These are phyloP conservation scores for Tachina grossa DNA, from an alignment of 2,888 invertebrate genomes.

Conservation along the genomic window DNA sequence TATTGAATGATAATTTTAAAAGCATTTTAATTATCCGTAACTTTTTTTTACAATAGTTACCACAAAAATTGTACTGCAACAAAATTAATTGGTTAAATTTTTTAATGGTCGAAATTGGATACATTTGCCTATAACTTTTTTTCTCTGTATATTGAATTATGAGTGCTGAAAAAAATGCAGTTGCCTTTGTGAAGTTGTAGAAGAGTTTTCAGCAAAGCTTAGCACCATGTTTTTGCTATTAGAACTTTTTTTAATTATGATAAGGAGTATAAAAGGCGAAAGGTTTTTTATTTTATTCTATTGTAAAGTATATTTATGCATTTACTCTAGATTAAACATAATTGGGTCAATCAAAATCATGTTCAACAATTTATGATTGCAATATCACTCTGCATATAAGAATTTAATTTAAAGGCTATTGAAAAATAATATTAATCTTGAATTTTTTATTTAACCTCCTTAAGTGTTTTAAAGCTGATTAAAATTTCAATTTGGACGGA, in stretches of 20 bases:
- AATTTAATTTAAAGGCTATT: conserved; percentile 53
- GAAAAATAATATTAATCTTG: conserved; percentile 16
- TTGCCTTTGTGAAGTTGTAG: background rate
- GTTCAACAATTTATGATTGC: conserved; percentile 49
- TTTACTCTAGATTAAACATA: conserved; percentile 56
- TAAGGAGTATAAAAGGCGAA: background rate
- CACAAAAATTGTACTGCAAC: too few relatives aligned
- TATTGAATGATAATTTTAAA: too few relatives aligned
- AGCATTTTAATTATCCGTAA: too few relatives aligned
- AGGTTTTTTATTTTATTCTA: conserved; percentile 28
- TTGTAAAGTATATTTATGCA: conserved; percentile 33
- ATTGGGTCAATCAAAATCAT: conserved; percentile 67
- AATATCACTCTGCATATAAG: conserved; percentile 42
- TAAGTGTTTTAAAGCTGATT: background rate
- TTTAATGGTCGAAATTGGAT: too few relatives aligned
- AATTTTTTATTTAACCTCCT: background rate
- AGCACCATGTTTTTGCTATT: background rate
- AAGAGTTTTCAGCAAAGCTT: background rate
- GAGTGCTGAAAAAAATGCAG: too few relatives aligned
- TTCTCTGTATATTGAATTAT: too few relatives aligned
- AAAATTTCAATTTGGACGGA: background rate
- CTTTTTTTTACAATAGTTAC: too few relatives aligned
- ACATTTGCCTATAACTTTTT: too few relatives aligned
- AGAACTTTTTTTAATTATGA: background rate
- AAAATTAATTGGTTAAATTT: too few relatives aligned